A percentile compares a stretch with the other conserved stretches of the same genome.
phyloP scores from a whole-genome alignment of 1,140 invertebrate species.

The Leguminivora glycinivorella region DNA sequence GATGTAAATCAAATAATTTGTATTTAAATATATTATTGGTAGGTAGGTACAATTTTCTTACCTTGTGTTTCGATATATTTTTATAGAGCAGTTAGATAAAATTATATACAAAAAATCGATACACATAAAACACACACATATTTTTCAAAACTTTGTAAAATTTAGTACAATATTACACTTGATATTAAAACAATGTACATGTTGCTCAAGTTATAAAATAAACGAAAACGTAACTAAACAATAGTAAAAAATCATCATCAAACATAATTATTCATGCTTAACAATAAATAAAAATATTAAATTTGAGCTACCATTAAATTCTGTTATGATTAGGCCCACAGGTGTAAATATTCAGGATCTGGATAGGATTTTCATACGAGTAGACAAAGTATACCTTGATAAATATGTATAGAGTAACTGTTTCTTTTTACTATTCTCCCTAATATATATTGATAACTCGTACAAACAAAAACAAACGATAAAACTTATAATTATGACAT shows the following conservation, averaged over 20 bases:
- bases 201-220: neutral
- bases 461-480: neutral
- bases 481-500: neutral
- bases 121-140: neutral
- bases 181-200: neutral
- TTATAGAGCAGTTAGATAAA: neutral
- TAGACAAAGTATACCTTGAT: neutral
- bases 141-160: neutral
- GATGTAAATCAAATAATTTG: conserved; percentile 21
- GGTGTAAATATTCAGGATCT: neutral
- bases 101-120: neutral
- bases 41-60: conserved; percentile 3
- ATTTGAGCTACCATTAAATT: conserved; percentile 13
- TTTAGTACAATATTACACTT: neutral
- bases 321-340: neutral
- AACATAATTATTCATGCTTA: neutral
- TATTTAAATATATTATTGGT: conserved; percentile 22
- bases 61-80: conserved; percentile 12
- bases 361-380: neutral
- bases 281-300: neutral
- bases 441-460: neutral
- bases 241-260: neutral
- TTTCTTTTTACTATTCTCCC: neutral
- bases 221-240: neutral
- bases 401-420: neutral